phyloP scores from a whole-genome alignment of 2,113 vertebrate species.

The Crotalus tigris region DNA sequence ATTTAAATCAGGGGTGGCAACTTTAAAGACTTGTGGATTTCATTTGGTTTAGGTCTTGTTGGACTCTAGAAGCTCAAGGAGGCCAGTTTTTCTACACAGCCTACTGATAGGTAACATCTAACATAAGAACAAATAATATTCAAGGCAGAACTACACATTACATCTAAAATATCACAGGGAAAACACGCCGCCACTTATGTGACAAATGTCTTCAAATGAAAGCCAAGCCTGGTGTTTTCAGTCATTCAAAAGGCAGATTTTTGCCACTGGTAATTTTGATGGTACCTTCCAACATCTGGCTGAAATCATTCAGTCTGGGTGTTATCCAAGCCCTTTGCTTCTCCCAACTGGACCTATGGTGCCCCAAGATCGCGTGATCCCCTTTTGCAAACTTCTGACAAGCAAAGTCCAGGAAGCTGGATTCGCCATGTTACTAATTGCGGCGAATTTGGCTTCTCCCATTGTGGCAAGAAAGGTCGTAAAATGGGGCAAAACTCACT shows the following conservation, averaged over 20 bases:
- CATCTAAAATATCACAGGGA: background rate
- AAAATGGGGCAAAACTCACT: background rate
- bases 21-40: background rate
- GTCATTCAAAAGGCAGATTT: slow-evolving; percentile 33
- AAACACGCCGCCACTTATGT: background rate
- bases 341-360: background rate
- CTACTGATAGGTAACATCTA: background rate
- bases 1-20: background rate
- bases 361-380: too few species aligned
- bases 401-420: too few species aligned
- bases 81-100: background rate
- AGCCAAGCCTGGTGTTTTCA: background rate
- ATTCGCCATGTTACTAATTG: background rate
- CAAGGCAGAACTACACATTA: background rate
- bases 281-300: background rate
- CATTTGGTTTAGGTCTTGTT: background rate
- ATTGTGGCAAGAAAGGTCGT: background rate
- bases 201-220: slow-evolving; percentile 25
- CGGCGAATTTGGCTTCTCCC: too few species aligned
- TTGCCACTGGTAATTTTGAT: background rate
- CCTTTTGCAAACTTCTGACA: too few species aligned
- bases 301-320: slow-evolving; percentile 5
- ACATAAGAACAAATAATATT: slow-evolving; percentile 20
- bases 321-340: slow-evolving; percentile 16
- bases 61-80: background rate